These are phyloP conservation scores for Indicator maculatus DNA, from an alignment of 2,113 vertebrate species.

Conservation along the genomic window DNA sequence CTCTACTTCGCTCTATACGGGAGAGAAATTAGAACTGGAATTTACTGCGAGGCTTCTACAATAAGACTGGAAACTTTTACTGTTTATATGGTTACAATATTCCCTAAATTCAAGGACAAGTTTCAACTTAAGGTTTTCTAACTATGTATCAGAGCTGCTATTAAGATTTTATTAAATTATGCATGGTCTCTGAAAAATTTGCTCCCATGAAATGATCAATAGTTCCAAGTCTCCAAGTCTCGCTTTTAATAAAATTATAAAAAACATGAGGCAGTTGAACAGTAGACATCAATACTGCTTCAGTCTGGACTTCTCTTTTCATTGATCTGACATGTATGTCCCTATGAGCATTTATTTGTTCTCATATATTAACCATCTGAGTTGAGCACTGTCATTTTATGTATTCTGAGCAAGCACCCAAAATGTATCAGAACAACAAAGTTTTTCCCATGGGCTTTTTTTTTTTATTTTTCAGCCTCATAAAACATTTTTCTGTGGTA, in stretches of 20 bases:
- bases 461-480: background rate
- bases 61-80: background rate
- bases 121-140: background rate
- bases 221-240: background rate
- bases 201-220: background rate
- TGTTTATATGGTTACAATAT: background rate
- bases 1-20: fast-evolving
- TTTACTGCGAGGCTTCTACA: background rate
- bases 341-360: background rate
- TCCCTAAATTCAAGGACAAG: background rate
- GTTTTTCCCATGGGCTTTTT: background rate
- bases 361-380: background rate
- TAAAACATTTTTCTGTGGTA: background rate
- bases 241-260: background rate
- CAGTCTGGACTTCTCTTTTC: background rate
- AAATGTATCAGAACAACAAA: background rate
- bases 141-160: background rate
- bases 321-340: background rate
- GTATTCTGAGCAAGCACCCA: background rate
- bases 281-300: background rate
- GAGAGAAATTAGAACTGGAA: background rate
- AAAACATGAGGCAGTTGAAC: background rate
- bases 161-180: background rate
- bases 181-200: background rate
- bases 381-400: background rate